Evolutionary conservation across 2,113 vertebrate species (phyloP).

Genomic region (Nothocercus julius): DNA sequence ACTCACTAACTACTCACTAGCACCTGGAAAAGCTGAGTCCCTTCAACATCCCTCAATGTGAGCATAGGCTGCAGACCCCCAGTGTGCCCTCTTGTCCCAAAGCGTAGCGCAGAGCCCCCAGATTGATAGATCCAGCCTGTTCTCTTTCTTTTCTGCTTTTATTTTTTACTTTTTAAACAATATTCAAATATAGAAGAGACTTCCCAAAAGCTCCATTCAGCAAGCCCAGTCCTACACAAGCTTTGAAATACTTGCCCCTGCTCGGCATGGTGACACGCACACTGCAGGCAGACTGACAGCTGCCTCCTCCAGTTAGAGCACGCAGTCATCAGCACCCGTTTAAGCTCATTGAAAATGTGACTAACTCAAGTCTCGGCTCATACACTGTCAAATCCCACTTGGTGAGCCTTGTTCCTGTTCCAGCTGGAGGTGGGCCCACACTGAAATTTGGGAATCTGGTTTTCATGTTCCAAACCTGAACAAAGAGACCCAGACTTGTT

Average conservation of each 20-base stretch:
- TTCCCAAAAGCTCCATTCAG: constrained; percentile 48
- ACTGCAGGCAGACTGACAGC: constrained; percentile 56
- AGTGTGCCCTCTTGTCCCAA: neutral
- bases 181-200: constrained; percentile 27
- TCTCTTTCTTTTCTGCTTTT: neutral
- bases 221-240: constrained; percentile 36
- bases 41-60: neutral
- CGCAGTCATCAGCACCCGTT: constrained; percentile 43
- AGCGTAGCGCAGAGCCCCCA: neutral
- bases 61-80: neutral
- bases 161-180: neutral
- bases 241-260: constrained; percentile 50
- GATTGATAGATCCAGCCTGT: neutral
- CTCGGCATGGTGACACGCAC: neutral
- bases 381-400: constrained; percentile 54
- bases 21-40: neutral
- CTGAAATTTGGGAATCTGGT: constrained; percentile 58
- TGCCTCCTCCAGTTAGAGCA: constrained; percentile 63
- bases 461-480: constrained; percentile 32
- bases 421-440: constrained; percentile 58
- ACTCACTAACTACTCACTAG: neutral
- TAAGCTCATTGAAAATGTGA: constrained; percentile 63
- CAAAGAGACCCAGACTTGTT: constrained; percentile 5
- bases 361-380: constrained; percentile 42
- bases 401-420: constrained; percentile 54